Evolutionary conservation across 53 echinoderm and acorn worm species (phyloP).

Genomic region (Temnopleurus reevesii): DNA sequence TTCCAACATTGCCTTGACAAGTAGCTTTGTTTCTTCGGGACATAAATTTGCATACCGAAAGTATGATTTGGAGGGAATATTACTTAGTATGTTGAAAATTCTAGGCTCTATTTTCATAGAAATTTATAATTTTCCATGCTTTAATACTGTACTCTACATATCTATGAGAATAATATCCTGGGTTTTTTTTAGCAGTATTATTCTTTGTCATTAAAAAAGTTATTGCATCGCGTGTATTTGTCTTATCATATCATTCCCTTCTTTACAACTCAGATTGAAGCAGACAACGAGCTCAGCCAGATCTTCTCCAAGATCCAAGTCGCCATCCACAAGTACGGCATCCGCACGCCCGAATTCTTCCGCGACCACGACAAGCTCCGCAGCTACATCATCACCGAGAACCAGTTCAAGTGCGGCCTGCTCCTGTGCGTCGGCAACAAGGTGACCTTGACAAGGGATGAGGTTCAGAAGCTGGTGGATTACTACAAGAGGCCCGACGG

Average conservation of each 20-base stretch:
- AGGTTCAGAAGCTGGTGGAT: slow-evolving; percentile 85
- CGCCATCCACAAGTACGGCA: slow-evolving; percentile 94
- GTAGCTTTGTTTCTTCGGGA: too few relatives aligned
- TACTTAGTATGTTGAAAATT: too few relatives aligned
- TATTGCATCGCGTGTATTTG: too few relatives aligned
- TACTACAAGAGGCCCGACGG: slow-evolving; percentile 83
- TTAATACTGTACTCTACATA: too few relatives aligned
- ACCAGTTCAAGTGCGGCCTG: slow-evolving; percentile 97
- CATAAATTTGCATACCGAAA: too few relatives aligned
- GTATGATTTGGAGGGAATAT: too few relatives aligned
- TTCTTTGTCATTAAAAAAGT: too few relatives aligned
- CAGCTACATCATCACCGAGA: slow-evolving; percentile 92
- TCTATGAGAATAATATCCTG: too few relatives aligned
- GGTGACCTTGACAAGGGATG: slow-evolving; percentile 75
- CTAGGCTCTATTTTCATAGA: too few relatives aligned
- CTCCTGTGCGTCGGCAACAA: slow-evolving; percentile 88
- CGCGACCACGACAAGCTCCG: slow-evolving; percentile 97
- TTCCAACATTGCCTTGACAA: too few relatives aligned
- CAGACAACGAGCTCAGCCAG: slow-evolving; percentile 68
- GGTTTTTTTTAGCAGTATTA: too few relatives aligned
- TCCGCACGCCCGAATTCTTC: slow-evolving; percentile 98
- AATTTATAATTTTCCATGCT: too few relatives aligned
- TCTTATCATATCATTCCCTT: not conserved
- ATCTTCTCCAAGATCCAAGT: slow-evolving; percentile 90
- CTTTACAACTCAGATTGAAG: not conserved